Base-by-base conservation (phyloP, 2,113 vertebrate genomes). In the Chamaetylas fuelleborni region DNA sequence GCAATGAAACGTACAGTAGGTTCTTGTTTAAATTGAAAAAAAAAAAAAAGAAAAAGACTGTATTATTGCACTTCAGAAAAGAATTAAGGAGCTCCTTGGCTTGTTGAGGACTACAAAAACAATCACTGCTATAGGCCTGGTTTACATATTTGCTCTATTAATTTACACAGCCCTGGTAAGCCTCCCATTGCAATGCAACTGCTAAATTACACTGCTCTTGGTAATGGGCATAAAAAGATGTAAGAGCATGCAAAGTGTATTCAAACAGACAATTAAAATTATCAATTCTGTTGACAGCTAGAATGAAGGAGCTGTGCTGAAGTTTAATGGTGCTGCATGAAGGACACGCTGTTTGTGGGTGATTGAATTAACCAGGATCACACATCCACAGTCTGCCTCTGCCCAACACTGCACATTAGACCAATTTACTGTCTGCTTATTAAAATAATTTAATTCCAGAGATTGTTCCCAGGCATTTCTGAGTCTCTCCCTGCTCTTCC, bases 91-190 rank as follows among this genome's bases (percentile, higher is more conserved):
- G 88, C 83, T 96, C 78, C 95, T 97, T 96, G 86, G 71, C 92
- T 97, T 97, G 74, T 31, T 56, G 54, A 96, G 93, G 84, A 95
- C 96, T 95, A 95, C 91, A 97, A 94, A 97, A 97, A 93, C 97
- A 98, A 97, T 97, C 96, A 58, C 87, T 92, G 90, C 93, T 96
- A 82, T 45, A 76, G 91, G 56, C 77, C 91, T 96, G 90, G 93
- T 98, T 96, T 97, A 92, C 97, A 97, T 97, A 96, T 91, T 97
- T 76, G 19, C 86, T 93, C 92, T 97, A 92, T 96, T 97, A 97
- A 97, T 98, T 98, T 96, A 60, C 95, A 96, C 51, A 96, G 71
- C 84, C 66, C 58, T 69, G 74, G 89, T 94, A 77, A 95, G 85
- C 58, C 88, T 97, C 56, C 14, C 86, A 88, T 79, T 83, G 86